Evolutionary conservation across 1,140 invertebrate genomes (phyloP).

Genomic region (Zeugodacus cucurbitae): DNA sequence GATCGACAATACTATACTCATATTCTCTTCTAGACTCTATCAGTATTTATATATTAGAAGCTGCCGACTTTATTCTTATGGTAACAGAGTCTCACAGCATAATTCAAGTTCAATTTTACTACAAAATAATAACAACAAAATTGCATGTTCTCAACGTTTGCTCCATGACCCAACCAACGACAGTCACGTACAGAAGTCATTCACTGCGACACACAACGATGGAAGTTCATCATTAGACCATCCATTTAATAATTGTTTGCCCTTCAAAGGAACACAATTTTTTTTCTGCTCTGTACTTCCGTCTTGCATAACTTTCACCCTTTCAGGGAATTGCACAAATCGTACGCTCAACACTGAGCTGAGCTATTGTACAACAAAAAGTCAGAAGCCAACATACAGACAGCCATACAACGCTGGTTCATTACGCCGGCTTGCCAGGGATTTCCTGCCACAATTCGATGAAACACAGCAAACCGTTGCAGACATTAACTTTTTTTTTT

Average conservation of each 20-base stretch:
- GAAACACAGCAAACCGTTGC: background rate
- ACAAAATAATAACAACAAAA: too few relatives aligned
- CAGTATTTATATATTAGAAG: too few relatives aligned
- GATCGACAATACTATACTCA: too few relatives aligned
- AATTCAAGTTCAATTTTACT: too few relatives aligned
- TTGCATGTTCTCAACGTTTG: too few relatives aligned
- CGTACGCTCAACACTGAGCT: background rate
- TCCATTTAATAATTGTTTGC: background rate
- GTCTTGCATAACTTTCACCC: background rate
- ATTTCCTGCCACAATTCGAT: slow-evolving; percentile 38
- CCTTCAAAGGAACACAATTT: background rate
- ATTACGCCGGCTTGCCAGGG: slow-evolving; percentile 15
- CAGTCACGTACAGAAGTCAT: too few relatives aligned
- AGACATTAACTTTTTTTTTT: slow-evolving; percentile 25
- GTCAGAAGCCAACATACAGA: background rate
- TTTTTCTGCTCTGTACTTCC: background rate
- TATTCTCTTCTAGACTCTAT: too few relatives aligned
- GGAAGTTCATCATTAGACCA: too few relatives aligned
- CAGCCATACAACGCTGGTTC: background rate
- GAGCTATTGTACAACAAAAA: background rate
- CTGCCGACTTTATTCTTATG: too few relatives aligned
- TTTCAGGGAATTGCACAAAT: background rate
- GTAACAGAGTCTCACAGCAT: too few relatives aligned
- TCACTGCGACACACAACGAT: too few relatives aligned
- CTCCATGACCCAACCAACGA: too few relatives aligned